Evolutionary conservation across 2,888 invertebrate species (phyloP).

Genomic region (Mimumesa dahlbomi): DNA sequence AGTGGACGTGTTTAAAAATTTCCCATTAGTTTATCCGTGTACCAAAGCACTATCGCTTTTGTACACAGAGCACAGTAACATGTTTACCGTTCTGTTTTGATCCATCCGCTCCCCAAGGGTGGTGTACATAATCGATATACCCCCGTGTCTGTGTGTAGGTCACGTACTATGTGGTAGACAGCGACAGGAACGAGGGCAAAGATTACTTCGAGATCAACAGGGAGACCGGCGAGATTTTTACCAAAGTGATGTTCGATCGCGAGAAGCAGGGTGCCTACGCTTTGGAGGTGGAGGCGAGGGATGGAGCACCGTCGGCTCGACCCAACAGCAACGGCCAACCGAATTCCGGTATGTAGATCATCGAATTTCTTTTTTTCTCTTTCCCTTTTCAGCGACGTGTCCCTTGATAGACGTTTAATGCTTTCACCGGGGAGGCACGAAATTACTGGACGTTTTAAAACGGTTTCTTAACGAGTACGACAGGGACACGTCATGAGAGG

Average conservation of each 20-base stretch:
- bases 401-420: too few relatives aligned
- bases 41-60: too few relatives aligned
- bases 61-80: neutral
- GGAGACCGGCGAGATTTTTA: conserved; percentile 97
- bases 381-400: neutral
- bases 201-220: conserved; percentile 98
- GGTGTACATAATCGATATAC: neutral
- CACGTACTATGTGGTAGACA: conserved; percentile 95
- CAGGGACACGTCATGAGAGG: too few relatives aligned
- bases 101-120: too few relatives aligned
- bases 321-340: conserved; percentile 96
- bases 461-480: too few relatives aligned
- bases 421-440: too few relatives aligned
- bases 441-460: too few relatives aligned
- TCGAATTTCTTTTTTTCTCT: neutral
- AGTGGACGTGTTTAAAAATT: too few relatives aligned
- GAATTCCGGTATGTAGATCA: conserved; percentile 91
- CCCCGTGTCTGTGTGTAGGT: conserved; percentile 83
- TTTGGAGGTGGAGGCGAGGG: conserved; percentile 97
- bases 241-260: conserved; percentile 97
- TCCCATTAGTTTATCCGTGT: too few relatives aligned
- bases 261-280: conserved; percentile 99
- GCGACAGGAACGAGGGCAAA: conserved; percentile 94
- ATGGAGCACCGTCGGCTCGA: conserved; percentile 97
- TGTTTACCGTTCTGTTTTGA: neutral